phyloP scores from a whole-genome alignment of 2,888 invertebrate species.

The Drosophila neonasuta region DNA sequence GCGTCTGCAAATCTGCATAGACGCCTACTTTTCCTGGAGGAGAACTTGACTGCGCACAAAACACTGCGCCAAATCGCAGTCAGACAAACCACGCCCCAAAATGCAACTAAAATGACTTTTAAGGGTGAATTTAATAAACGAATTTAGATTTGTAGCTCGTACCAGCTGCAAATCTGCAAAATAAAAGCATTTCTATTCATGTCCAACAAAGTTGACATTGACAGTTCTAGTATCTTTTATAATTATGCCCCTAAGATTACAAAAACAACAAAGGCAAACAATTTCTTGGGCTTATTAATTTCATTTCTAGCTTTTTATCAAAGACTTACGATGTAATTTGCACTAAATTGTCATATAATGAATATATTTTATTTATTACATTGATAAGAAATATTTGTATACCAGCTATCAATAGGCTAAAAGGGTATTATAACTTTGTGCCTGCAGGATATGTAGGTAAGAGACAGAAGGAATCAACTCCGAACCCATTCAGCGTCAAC shows the following conservation, averaged over 20 bases:
- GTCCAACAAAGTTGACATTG: conserved; percentile 69
- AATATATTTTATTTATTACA: too few species aligned
- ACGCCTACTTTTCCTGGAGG: conserved; percentile 59
- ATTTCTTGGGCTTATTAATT: too few species aligned
- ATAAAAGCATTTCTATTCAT: conserved; percentile 6
- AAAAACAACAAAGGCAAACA: not conserved
- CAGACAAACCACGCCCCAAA: conserved; percentile 59
- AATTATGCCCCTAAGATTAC: not conserved
- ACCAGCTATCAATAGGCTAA: too few species aligned
- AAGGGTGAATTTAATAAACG: conserved; percentile 65
- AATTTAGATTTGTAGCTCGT: conserved; percentile 37
- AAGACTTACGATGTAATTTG: too few species aligned
- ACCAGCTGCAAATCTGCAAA: conserved; percentile 15
- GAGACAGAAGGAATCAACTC: too few species aligned
- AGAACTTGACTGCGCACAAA: conserved; percentile 68
- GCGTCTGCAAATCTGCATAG: conserved; percentile 77
- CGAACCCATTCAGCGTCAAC: too few species aligned
- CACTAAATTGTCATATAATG: too few species aligned
- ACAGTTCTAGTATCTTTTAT: conserved; percentile 30
- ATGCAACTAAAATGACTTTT: conserved; percentile 41
- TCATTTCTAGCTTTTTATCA: too few species aligned
- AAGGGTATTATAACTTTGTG: too few species aligned
- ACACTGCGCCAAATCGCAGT: conserved; percentile 48
- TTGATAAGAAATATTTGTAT: too few species aligned
- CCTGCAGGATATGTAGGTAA: too few species aligned